Conservation (phyloP, 1,140 invertebrate species). For the Philotrypesis tridentata region DNA sequence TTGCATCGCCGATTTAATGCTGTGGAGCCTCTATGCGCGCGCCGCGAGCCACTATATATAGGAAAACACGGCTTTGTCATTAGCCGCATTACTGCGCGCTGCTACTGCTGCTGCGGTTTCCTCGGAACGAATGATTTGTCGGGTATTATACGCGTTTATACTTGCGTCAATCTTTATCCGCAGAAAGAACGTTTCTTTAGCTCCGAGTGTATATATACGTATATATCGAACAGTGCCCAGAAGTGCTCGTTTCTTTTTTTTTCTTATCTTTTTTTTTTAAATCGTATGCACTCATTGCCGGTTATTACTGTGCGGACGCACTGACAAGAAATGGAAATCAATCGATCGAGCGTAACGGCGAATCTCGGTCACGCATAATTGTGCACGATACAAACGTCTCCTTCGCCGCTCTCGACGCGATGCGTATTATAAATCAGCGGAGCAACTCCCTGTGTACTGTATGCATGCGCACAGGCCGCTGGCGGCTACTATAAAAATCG, state of each 20-base stretch:
- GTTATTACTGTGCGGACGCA: not conserved
- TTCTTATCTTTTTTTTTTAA: no score
- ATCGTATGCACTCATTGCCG: no score
- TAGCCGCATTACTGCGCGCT: not conserved
- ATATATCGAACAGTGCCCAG: no score
- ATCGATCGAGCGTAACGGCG: not conserved
- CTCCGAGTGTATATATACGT: no score
- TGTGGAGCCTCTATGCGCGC: not conserved
- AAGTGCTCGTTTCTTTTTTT: no score
- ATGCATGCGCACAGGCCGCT: no score
- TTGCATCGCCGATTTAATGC: conserved; percentile 9
- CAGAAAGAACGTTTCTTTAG: not conserved
- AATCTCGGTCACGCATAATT: conserved; percentile 18
- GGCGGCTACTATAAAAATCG: not conserved
- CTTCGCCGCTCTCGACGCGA: not conserved
- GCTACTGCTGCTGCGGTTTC: not conserved
- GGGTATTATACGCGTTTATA: no score
- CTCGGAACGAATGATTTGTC: not conserved
- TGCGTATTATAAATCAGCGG: conserved; percentile 27
- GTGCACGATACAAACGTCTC: not conserved
- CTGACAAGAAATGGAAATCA: not conserved
- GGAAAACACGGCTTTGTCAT: not conserved
- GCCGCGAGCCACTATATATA: not conserved
- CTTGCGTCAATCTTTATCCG: not conserved
- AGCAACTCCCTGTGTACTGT: not conserved